phyloP scores from a whole-genome alignment of 2,113 vertebrate species.

The Corythornis cristatus region DNA sequence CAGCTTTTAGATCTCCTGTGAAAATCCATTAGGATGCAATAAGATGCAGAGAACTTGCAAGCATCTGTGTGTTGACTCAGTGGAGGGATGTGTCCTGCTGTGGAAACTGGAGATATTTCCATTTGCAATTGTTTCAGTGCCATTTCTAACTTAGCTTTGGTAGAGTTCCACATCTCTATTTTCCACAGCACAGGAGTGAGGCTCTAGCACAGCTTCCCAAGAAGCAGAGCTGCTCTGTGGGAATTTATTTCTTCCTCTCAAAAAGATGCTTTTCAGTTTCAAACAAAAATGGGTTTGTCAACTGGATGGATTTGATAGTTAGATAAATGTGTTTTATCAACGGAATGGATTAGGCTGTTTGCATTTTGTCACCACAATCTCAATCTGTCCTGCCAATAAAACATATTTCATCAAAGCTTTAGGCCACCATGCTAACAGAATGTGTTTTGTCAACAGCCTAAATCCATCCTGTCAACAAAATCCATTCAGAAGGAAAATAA shows the following conservation, averaged over 20 bases:
- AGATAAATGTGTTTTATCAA: constrained; percentile 53
- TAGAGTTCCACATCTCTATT: not conserved
- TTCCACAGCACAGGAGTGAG: not conserved
- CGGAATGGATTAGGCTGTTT: constrained; percentile 59
- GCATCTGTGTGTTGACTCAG: rapidly evolving
- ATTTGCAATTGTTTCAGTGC: not conserved
- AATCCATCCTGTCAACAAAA: constrained; percentile 68
- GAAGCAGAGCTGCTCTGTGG: not conserved
- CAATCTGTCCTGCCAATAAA: constrained; percentile 50
- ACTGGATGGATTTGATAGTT: constrained; percentile 17
- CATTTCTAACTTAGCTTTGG: not conserved
- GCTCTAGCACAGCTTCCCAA: not conserved
- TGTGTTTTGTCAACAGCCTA: constrained; percentile 44
- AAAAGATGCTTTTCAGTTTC: constrained; percentile 1
- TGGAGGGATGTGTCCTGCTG: rapidly evolving
- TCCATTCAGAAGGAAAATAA: constrained; percentile 23
- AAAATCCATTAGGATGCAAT: not conserved
- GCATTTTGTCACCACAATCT: constrained; percentile 57
- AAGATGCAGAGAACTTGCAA: not conserved
- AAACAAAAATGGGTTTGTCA: constrained; percentile 44
- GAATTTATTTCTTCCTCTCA: not conserved
- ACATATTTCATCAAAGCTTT: constrained; percentile 26
- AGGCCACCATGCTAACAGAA: constrained; percentile 19
- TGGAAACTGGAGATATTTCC: not conserved
- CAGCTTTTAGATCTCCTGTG: not conserved